These are phyloP conservation scores for Tangara arthus DNA, from an alignment of 2,797 vertebrate species.

Conservation along the genomic window DNA sequence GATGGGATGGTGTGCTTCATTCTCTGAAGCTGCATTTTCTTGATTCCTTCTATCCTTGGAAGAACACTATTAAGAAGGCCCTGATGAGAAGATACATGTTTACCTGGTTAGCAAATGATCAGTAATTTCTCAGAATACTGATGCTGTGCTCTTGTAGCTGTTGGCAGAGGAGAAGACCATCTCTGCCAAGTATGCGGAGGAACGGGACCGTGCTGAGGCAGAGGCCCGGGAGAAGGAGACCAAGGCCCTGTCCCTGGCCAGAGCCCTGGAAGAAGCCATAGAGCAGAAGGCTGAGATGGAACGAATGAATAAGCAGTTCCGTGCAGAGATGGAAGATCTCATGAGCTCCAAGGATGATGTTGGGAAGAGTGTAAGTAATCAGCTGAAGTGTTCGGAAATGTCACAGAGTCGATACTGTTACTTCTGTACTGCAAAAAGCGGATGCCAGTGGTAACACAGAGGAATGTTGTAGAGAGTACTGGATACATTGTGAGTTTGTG, in stretches of 20 bases:
- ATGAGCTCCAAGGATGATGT: conserved; percentile 96
- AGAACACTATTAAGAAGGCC: neutral
- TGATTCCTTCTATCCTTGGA: neutral
- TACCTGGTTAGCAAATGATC: neutral
- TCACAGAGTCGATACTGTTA: neutral
- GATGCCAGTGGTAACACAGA: neutral
- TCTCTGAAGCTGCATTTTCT: neutral
- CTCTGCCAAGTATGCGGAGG: conserved; percentile 90
- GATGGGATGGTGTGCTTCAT: neutral
- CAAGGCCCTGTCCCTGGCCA: conserved; percentile 86
- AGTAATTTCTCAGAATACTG: neutral
- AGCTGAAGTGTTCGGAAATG: neutral
- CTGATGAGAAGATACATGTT: neutral
- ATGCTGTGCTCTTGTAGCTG: conserved; percentile 75
- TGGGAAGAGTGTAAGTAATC: conserved; percentile 90
- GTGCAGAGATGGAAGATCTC: conserved; percentile 95
- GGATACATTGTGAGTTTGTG: neutral
- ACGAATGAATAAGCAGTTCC: conserved; percentile 90
- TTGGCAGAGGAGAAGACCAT: conserved; percentile 94
- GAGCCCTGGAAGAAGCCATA: conserved; percentile 86
- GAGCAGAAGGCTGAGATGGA: conserved; percentile 91
- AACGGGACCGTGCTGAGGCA: conserved; percentile 92
- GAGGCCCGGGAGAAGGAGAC: conserved; percentile 98
- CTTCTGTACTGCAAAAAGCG: neutral
- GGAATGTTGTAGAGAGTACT: neutral